phyloP scores from a whole-genome alignment of 2,888 invertebrate species.

The Rhagonycha lutea region DNA sequence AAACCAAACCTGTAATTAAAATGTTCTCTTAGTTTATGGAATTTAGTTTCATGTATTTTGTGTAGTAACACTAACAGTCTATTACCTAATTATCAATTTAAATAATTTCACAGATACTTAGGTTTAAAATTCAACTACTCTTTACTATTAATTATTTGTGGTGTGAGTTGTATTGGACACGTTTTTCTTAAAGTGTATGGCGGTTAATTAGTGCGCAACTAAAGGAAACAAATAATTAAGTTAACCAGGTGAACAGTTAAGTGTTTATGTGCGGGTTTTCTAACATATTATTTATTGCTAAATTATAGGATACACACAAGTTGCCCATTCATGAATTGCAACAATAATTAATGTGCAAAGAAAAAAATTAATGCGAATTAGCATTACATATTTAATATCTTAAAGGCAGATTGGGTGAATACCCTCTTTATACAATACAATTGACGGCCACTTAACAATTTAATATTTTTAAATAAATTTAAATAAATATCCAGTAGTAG shows the following conservation, averaged over 20 bases:
- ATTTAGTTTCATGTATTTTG: neutral
- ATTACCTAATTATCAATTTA: neutral
- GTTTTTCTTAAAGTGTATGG: slow-evolving; percentile 3
- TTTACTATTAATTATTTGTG: neutral
- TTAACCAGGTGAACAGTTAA: slow-evolving; percentile 26
- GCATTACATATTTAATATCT: neutral
- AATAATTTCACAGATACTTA: slow-evolving; percentile 5
- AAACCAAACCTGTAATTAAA: slow-evolving; percentile 81
- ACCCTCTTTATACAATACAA: neutral
- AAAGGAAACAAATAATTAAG: slow-evolving; percentile 28
- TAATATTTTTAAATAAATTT: neutral
- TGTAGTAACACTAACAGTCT: neutral
- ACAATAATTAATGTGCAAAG: slow-evolving; percentile 10
- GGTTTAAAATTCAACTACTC: neutral
- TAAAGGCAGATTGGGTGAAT: neutral
- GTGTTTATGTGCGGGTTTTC: slow-evolving; percentile 31
- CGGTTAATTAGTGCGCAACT: slow-evolving; percentile 20
- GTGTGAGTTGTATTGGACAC: slow-evolving; percentile 1
- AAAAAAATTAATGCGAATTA: neutral
- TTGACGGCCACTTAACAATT: neutral
- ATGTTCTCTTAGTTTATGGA: neutral
- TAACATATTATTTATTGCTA: slow-evolving; percentile 34
- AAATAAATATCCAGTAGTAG: neutral
- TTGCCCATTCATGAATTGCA: slow-evolving; percentile 23
- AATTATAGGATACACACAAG: slow-evolving; percentile 29